A percentile compares a stretch with the other conserved stretches of the same genome.
Conservation (phyloP, 2,797 vertebrate species). For the Iguana delicatissima region DNA sequence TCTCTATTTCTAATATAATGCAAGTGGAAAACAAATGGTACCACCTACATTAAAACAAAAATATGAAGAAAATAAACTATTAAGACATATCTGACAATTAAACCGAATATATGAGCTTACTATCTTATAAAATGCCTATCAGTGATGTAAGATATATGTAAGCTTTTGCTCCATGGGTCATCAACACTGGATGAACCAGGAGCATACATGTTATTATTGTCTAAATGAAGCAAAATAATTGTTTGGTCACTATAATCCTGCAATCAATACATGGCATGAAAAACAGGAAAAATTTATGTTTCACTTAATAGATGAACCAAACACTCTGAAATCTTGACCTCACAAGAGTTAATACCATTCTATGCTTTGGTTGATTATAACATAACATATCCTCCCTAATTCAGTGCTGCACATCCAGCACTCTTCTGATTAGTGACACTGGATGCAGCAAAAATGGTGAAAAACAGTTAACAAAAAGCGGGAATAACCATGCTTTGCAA, state of each 20-base stretch:
- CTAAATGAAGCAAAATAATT: background rate
- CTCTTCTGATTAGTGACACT: background rate
- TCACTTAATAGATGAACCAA: background rate
- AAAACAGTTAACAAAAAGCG: background rate
- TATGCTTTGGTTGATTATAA: background rate
- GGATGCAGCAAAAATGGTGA: background rate
- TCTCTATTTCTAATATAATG: too few relatives aligned
- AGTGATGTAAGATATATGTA: background rate
- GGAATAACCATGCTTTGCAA: slow-evolving; percentile 8
- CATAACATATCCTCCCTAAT: background rate
- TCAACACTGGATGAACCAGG: background rate
- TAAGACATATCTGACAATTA: background rate
- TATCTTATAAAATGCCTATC: background rate
- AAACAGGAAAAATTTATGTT: background rate
- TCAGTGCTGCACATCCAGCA: background rate
- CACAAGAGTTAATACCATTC: background rate
- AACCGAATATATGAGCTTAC: background rate
- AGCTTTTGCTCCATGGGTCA: background rate
- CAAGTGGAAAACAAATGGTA: too few relatives aligned
- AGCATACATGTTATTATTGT: background rate
- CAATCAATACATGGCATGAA: background rate
- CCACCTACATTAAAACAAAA: background rate
- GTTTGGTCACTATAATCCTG: background rate
- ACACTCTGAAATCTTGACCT: background rate
- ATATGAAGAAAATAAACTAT: background rate